Conservation (phyloP, 2,797 vertebrate genomes). For the Ciconia nigra region DNA sequence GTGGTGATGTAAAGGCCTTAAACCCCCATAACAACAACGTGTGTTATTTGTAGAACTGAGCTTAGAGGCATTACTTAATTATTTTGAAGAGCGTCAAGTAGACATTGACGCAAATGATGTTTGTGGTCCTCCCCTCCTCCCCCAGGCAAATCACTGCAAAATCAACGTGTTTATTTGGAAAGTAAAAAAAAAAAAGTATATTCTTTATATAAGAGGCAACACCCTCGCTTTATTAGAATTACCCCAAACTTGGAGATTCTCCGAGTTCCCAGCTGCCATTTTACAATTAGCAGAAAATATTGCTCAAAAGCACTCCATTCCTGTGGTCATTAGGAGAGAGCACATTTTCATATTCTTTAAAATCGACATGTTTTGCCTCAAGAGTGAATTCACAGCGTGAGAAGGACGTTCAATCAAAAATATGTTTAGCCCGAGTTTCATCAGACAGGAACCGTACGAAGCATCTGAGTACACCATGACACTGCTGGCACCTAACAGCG, state of each 20-base stretch:
- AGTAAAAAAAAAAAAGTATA: not conserved
- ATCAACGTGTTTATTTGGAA: not conserved
- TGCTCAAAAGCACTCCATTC: not conserved
- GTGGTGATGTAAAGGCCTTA: not conserved
- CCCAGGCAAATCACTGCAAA: not conserved
- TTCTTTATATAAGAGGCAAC: not conserved
- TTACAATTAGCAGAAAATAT: not conserved
- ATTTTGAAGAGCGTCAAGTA: not conserved
- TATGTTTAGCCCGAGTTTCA: not conserved
- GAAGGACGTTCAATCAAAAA: not conserved
- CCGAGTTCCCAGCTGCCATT: not conserved
- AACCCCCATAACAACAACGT: not conserved
- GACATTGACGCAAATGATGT: not conserved
- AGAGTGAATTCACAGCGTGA: not conserved
- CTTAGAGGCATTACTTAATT: not conserved
- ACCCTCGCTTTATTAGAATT: not conserved
- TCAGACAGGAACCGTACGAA: not conserved
- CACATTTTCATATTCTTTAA: not conserved
- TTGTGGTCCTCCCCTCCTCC: not conserved
- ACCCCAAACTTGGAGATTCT: not conserved
- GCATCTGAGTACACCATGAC: not conserved
- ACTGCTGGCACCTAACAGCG: rapidly evolving
- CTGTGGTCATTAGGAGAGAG: not conserved
- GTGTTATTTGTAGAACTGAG: not conserved
- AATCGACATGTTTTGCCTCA: not conserved